Conservation (phyloP, 2,797 vertebrate genomes). For the Xiphorhynchus erythropygius region DNA sequence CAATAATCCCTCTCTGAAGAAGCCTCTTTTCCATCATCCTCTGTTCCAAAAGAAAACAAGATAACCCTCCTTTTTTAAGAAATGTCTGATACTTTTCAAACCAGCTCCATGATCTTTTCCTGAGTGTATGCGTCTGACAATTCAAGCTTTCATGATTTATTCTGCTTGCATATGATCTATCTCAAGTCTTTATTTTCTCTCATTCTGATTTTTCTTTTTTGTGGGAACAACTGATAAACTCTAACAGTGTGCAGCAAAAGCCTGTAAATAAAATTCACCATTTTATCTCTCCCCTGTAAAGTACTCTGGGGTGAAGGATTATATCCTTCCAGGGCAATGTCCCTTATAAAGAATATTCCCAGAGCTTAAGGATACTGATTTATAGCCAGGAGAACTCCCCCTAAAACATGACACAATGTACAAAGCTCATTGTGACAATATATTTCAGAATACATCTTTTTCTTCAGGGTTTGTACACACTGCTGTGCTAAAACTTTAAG, state of each 20-base stretch:
- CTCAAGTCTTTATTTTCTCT: neutral
- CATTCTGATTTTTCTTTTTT: conserved; percentile 15
- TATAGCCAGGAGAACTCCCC: conserved; percentile 10
- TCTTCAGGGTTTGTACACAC: neutral
- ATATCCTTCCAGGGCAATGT: conserved; percentile 26
- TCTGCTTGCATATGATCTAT: neutral
- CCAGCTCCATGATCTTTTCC: neutral
- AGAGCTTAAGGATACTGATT: conserved; percentile 36
- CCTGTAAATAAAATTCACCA: conserved; percentile 43
- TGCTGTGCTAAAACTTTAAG: neutral
- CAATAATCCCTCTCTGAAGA: neutral
- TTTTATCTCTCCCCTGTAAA: conserved; percentile 17
- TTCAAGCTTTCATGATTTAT: neutral
- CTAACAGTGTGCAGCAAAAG: neutral
- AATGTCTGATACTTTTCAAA: neutral
- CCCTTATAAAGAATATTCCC: conserved; percentile 12
- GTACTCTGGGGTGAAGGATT: neutral
- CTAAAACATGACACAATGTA: neutral
- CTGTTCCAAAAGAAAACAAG: neutral
- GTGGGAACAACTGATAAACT: conserved; percentile 31
- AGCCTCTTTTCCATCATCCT: neutral
- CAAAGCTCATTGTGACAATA: neutral
- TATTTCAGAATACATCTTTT: neutral
- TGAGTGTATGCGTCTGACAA: neutral
- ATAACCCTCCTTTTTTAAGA: neutral